These are phyloP conservation scores for Gallinago paraguaiae DNA, from an alignment of 2,113 vertebrate genomes.

Conservation along the genomic window DNA sequence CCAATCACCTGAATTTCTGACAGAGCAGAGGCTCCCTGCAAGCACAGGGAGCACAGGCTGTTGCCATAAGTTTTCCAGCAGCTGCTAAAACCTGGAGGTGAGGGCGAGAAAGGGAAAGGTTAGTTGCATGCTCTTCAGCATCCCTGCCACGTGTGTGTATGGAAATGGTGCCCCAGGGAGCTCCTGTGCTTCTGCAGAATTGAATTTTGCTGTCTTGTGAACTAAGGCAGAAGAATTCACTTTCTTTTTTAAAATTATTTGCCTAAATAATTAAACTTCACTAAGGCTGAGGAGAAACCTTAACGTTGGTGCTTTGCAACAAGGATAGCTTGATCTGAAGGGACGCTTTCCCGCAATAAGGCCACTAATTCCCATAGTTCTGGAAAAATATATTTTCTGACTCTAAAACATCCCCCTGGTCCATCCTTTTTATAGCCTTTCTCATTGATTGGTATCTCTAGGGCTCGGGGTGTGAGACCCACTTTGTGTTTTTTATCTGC, in stretches of 20 bases:
- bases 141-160: fast-evolving
- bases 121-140: background rate
- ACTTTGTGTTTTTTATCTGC: background rate
- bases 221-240: background rate
- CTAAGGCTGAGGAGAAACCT: background rate
- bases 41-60: background rate
- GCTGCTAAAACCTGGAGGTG: background rate
- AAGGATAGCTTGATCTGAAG: background rate
- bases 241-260: background rate
- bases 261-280: background rate
- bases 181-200: background rate
- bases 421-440: background rate
- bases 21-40: background rate
- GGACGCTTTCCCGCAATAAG: background rate
- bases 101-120: background rate
- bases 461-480: background rate
- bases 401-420: background rate
- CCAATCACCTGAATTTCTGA: background rate
- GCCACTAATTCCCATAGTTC: background rate
- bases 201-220: background rate
- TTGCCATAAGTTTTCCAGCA: background rate
- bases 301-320: background rate
- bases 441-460: background rate
- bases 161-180: background rate
- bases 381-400: background rate